Evolutionary conservation across 2,888 invertebrate genomes (phyloP).

Genomic region (Cheilosia scutellata): DNA sequence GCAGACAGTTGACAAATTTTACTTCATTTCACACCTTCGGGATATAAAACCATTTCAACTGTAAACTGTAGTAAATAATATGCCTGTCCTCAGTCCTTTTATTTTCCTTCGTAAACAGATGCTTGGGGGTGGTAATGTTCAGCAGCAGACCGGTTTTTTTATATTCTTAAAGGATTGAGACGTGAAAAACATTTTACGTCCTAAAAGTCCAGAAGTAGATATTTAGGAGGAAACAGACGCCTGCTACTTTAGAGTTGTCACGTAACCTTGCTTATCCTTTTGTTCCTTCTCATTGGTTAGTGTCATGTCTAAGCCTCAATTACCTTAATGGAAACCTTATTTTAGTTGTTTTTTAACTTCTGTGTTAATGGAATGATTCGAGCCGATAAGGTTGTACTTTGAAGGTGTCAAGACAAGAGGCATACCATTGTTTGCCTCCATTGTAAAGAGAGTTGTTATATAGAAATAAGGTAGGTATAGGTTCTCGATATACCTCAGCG

Average conservation of each 20-base stretch:
- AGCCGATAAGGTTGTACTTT: not conserved
- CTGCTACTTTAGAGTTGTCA: constrained; percentile 13
- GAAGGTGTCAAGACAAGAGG: constrained; percentile 9
- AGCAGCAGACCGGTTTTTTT: constrained; percentile 23
- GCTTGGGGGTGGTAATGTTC: constrained; percentile 18
- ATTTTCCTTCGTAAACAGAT: constrained; percentile 30
- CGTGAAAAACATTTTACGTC: not conserved
- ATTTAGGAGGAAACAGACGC: not conserved
- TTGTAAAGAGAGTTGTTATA: too few relatives aligned
- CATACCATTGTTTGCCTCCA: not conserved
- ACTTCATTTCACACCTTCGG: constrained; percentile 18
- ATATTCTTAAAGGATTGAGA: constrained; percentile 29
- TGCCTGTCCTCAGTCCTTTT: constrained; percentile 1
- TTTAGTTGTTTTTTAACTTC: not conserved
- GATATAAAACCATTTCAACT: constrained; percentile 20
- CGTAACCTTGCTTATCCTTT: constrained; percentile 19
- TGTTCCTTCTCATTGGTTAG: not conserved
- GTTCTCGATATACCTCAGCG: too few relatives aligned
- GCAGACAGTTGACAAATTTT: constrained; percentile 17
- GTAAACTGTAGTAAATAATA: constrained; percentile 21
- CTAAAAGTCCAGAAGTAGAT: constrained; percentile 8
- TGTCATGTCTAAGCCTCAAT: constrained; percentile 17
- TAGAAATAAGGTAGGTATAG: too few relatives aligned
- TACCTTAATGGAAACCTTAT: constrained; percentile 24
- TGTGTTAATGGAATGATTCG: not conserved